A percentile compares a stretch with the other conserved stretches of the same genome.
These are phyloP conservation scores for Bedellia somnulentella DNA, from an alignment of 2,888 invertebrate genomes.

Conservation along the genomic window DNA sequence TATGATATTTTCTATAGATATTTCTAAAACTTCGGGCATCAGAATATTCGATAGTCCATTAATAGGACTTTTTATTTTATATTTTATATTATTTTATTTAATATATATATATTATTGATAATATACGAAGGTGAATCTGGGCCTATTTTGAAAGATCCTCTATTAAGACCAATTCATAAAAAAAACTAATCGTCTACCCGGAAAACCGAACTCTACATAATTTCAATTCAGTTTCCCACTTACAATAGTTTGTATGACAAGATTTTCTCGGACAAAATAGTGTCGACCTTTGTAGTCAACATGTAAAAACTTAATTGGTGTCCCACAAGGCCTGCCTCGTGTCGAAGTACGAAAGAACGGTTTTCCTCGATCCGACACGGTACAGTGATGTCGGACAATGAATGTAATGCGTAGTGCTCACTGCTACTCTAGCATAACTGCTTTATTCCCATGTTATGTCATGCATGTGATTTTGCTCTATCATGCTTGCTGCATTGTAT, in stretches of 20 bases:
- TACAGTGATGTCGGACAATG: constrained; percentile 12
- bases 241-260: no score
- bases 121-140: no score
- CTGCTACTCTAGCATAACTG: no score
- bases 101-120: no score
- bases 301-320: constrained; percentile 12
- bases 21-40: not conserved
- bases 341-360: constrained; percentile 6
- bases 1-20: not conserved
- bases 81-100: not conserved
- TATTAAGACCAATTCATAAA: no score
- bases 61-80: not conserved
- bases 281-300: constrained; percentile 11
- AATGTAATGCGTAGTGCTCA: constrained; percentile 3
- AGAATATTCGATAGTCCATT: not conserved
- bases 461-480: no score
- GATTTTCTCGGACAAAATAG: constrained; percentile 5
- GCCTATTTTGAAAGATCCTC: no score
- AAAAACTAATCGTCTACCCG: no score
- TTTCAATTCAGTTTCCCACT: no score
- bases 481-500: no score
- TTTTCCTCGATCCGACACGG: constrained; percentile 12
- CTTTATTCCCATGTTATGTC: no score
- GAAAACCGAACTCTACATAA: no score
- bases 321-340: constrained; percentile 11